Conservation (phyloP, 2,113 vertebrate species). For the Charina bottae region DNA sequence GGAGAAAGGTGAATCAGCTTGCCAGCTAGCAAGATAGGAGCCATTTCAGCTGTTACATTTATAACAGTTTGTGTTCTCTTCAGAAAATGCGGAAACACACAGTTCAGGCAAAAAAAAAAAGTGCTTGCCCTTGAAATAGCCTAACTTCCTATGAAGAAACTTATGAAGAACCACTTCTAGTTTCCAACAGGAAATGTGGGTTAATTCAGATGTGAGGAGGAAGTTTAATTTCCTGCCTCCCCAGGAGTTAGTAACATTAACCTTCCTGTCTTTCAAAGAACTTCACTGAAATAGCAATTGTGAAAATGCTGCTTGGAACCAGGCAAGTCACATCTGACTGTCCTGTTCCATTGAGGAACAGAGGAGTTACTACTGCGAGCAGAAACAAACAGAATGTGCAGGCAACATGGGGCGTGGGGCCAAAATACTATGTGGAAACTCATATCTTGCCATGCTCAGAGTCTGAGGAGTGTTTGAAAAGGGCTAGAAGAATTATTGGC, state of each 20-base stretch:
- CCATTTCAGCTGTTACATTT: slow-evolving; percentile 6
- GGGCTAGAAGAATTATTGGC: background rate
- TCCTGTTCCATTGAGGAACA: slow-evolving; percentile 3
- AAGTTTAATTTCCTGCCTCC: slow-evolving; percentile 62
- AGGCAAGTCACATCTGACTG: background rate
- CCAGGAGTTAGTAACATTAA: slow-evolving; percentile 9
- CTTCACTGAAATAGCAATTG: slow-evolving; percentile 22
- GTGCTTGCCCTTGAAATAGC: background rate
- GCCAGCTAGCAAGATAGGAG: slow-evolving; percentile 38
- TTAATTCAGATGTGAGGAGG: slow-evolving; percentile 37
- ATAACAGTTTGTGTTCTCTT: slow-evolving; percentile 39
- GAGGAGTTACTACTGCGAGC: background rate
- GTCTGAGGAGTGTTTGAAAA: background rate
- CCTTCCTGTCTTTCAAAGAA: slow-evolving; percentile 9
- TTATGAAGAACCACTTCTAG: slow-evolving; percentile 5
- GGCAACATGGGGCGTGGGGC: background rate
- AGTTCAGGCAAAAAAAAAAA: slow-evolving; percentile 26
- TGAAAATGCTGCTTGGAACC: background rate
- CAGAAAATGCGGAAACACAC: slow-evolving; percentile 38
- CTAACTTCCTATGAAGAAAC: slow-evolving; percentile 28
- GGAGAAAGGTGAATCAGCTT: slow-evolving; percentile 12
- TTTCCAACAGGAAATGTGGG: slow-evolving; percentile 47
- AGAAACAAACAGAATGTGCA: background rate
- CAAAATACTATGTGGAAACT: background rate
- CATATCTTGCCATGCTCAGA: background rate